Conservation (phyloP, 2,797 vertebrate genomes). For the Botia almorhae region DNA sequence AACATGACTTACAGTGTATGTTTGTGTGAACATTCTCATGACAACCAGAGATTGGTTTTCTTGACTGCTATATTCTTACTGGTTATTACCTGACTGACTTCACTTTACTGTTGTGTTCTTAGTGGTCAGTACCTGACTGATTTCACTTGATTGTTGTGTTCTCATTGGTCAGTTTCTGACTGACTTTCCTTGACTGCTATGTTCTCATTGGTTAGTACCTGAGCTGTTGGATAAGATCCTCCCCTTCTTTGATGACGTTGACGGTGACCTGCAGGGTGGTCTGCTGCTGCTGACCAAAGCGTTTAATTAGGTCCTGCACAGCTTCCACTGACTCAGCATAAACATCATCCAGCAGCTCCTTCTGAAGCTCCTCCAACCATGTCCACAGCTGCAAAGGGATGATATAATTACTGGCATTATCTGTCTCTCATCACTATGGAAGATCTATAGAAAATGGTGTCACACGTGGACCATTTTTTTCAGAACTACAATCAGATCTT, state of each 20-base stretch:
- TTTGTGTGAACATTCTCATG: background rate
- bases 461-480: too few species aligned
- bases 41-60: background rate
- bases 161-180: too few species aligned
- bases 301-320: constrained; percentile 95
- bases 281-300: constrained; percentile 96
- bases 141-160: too few species aligned
- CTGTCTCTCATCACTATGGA: too few species aligned
- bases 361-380: constrained; percentile 98
- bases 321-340: constrained; percentile 97
- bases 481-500: background rate
- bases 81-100: too few species aligned
- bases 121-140: constrained; percentile 75
- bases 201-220: constrained; percentile 64
- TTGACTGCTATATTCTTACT: too few species aligned
- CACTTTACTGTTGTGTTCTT: background rate
- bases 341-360: constrained; percentile 95
- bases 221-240: constrained; percentile 97
- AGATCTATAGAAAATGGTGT: background rate
- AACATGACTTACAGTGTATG: background rate
- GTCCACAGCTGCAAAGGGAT: constrained; percentile 87
- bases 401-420: constrained; percentile 58
- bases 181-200: background rate
- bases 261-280: constrained; percentile 96
- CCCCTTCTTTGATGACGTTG: constrained; percentile 98